Base-by-base conservation (phyloP, 53 echinoderm and acorn worm genomes). In the Arbacia lixula region DNA sequence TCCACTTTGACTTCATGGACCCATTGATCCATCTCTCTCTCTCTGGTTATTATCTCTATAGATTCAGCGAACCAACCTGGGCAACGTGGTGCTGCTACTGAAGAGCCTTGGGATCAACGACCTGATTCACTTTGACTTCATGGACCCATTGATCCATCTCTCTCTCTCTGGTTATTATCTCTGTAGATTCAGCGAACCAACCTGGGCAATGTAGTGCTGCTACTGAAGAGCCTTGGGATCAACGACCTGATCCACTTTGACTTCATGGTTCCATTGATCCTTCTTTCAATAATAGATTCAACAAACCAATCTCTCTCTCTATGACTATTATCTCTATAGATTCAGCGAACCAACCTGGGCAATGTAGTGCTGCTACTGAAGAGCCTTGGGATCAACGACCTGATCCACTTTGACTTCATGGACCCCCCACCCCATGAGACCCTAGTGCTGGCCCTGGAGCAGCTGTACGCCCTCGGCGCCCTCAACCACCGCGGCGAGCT, bases 361-460 rank as follows among this genome's bases (percentile, higher is more conserved):
- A 97, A 97, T 26, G 94, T 94, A 10, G 98, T 97, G 9, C 86
- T 97, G 24, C 89, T 97, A 2, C 84, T 97, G 68, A 97, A 97
- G 62, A 97, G 94, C 20, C 82, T 94, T 5, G 94, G 98, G 12
- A 97, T 97, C 88, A 97, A 97, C 57, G 98, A 97, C 56, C 76
- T 97, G 77, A 97, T 97, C 66, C 98, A 97, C 83, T 97, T 97
- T 92, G 98, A 97, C 76, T 97, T 97, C 71, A 94, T 94, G 98
- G 98, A 94, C 64, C 94, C 98, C 9, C 98, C 98, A 1, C 98
- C 98, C 34, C 98, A 97, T 60, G 98, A 97, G 82, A 97, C 98
- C 52, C 86, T 94, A 25, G 94, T 94, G 77, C 72, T 94, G 36
- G 94, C 94, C 55, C 78, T 97, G 62, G 98, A 97, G 56, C 98